Evolutionary conservation across 2,113 vertebrate species (phyloP), one percentile per base, ranked within the genome.

Genomic region (Passerina amoena): DNA sequence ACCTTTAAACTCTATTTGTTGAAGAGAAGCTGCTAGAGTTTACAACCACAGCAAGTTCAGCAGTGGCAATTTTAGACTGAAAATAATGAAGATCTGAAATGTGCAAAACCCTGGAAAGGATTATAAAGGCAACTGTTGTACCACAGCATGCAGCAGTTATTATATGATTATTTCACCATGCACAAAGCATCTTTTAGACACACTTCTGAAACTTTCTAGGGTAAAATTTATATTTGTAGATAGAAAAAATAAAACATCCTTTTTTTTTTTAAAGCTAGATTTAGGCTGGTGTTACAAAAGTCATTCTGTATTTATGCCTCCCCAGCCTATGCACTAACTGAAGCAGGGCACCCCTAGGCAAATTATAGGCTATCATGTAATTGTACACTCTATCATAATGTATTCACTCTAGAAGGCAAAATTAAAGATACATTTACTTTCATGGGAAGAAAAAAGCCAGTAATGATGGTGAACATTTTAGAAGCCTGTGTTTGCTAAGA

Each of bases 391-490:
- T 59, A 76, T 42, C 40, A 80, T 86, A 93, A 93, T 22, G 13
- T 73, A 95, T 90, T 79, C 87, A 70, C 35, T 66, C 45, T 21
- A 35, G 50, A 94, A 87, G 75, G 82, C 66, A 89, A 88, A 95
- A 94, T 95, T 92, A 95, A 80, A 90, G 89, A 75, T 45, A 81
- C 53, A 61, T 92, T 95, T 92, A 90, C 73, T 91, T 94, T 45
- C 57, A 72, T 7, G 21, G 35, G 54, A 94, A 90, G n/a, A 82
- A 96, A 86, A 96, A 89, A 85, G 65, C 38, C 77, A 68, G 53
- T 96, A 95, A 87, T 50, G 47, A 93, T 24, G 60, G 72, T 40
- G 57, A 95, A 70, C 54, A 35, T 82, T 96, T 95, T 51, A 90
- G 63, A 92, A 90, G 71, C 42, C 70, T 38, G 15, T 61, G 86